Percentiles rank a stretch among this genome's conserved stretches.
Evolutionary conservation across 2,888 invertebrate genomes (phyloP).

Genomic region (Parascotia fuliginaria): DNA sequence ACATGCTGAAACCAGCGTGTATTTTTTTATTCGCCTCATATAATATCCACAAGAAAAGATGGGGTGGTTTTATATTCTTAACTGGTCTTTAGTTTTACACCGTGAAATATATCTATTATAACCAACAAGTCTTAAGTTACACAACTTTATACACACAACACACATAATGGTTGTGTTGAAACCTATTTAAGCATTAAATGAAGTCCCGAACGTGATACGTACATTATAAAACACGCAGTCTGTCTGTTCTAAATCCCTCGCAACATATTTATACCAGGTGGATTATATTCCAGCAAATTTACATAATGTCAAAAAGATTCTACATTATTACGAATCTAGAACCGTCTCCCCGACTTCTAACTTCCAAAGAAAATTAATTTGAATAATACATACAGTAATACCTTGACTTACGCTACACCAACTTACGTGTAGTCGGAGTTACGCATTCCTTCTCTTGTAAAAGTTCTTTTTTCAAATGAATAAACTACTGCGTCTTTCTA

Average conservation of each 20-base stretch:
- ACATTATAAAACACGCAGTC: neutral
- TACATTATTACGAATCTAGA: slow-evolving; percentile 37
- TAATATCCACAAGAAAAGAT: too few species aligned
- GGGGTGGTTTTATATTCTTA: too few species aligned
- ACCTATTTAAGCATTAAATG: neutral
- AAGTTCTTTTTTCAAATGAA: neutral
- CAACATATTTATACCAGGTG: slow-evolving; percentile 39
- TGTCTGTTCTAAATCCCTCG: slow-evolving; percentile 22
- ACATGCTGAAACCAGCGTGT: too few species aligned
- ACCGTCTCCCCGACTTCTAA: slow-evolving; percentile 20
- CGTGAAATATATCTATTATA: too few species aligned
- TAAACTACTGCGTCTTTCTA: too few species aligned
- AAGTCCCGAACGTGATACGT: neutral
- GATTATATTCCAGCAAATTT: slow-evolving; percentile 39
- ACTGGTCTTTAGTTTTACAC: too few species aligned
- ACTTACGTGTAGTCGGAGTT: neutral
- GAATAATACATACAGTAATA: slow-evolving; percentile 34
- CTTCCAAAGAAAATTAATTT: slow-evolving; percentile 45
- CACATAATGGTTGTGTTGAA: neutral
- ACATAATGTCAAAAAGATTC: slow-evolving; percentile 46
- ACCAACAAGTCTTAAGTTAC: too few species aligned
- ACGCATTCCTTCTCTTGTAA: neutral
- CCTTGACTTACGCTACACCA: slow-evolving; percentile 5
- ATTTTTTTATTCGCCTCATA: too few species aligned
- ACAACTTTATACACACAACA: too few species aligned